Evolutionary conservation across 2,888 invertebrate species (phyloP).

Genomic region (Kryphioiulus occultus): DNA sequence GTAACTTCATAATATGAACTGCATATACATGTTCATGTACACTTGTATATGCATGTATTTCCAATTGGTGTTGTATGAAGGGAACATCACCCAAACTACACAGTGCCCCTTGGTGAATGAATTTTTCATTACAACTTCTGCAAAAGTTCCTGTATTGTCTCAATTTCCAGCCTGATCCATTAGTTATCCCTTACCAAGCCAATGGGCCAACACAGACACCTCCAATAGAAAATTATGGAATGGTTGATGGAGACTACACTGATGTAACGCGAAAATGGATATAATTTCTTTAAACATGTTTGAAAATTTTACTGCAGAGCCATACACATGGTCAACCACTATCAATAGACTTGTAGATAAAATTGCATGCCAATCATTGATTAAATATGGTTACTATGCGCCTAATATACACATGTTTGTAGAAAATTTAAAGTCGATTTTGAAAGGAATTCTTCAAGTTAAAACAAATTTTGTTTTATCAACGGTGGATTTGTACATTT

Average conservation of each 20-base stretch:
- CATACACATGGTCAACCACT: too few species aligned
- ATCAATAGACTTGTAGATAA: background rate
- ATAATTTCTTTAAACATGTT: slow-evolving; percentile 42
- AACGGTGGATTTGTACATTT: too few species aligned
- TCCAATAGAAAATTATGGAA: slow-evolving; percentile 47
- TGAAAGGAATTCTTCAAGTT: too few species aligned
- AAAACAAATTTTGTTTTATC: too few species aligned
- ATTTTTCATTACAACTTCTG: background rate
- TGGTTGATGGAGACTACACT: slow-evolving; percentile 48
- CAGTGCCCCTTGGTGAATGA: background rate
- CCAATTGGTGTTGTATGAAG: too few species aligned
- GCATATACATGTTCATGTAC: too few species aligned
- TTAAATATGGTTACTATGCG: background rate
- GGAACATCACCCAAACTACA: background rate
- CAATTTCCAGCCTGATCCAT: slow-evolving; percentile 46
- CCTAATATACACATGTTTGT: too few species aligned
- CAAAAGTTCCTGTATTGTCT: background rate
- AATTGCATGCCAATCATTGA: background rate
- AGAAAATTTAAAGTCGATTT: too few species aligned
- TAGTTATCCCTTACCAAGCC: slow-evolving; percentile 42
- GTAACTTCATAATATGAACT: too few species aligned
- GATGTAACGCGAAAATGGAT: slow-evolving; percentile 50
- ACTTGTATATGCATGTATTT: too few species aligned
- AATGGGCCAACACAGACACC: slow-evolving; percentile 45
- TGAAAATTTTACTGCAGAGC: background rate